phyloP scores from a whole-genome alignment of 2,113 vertebrate genomes.

The Cairina moschata region DNA sequence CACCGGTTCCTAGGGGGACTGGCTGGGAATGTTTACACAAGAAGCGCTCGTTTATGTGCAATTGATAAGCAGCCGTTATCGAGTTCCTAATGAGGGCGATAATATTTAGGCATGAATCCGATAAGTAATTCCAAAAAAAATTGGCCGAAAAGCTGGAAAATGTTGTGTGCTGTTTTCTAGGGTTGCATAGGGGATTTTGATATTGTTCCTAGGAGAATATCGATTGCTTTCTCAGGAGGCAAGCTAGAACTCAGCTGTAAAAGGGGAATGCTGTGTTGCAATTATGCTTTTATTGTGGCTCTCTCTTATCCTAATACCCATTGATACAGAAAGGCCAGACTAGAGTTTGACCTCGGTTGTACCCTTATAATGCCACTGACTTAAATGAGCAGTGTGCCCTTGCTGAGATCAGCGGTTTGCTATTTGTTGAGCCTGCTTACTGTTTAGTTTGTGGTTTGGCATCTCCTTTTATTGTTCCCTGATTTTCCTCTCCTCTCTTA shows the following conservation, averaged over 20 bases:
- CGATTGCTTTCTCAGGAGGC: slow-evolving; percentile 44
- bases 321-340: background rate
- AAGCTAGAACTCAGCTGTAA: slow-evolving; percentile 15
- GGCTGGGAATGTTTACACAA: background rate
- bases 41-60: background rate
- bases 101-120: slow-evolving; percentile 52
- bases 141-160: slow-evolving; percentile 46
- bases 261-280: slow-evolving; percentile 24
- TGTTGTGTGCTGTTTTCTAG: background rate
- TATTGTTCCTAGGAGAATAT: slow-evolving; percentile 8
- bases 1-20: background rate
- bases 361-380: background rate
- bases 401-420: background rate
- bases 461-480: slow-evolving; percentile 65
- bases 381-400: slow-evolving; percentile 12
- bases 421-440: slow-evolving; percentile 63
- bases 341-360: background rate
- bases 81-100: slow-evolving; percentile 59
- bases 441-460: slow-evolving; percentile 62
- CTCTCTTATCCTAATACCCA: background rate
- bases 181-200: background rate
- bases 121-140: slow-evolving; percentile 40
- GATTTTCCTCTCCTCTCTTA: slow-evolving; percentile 68
- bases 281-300: slow-evolving; percentile 16
- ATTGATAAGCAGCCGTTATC: slow-evolving; percentile 67